These are phyloP conservation scores for Fukomys damarensis DNA, from an alignment of 2,113 vertebrate genomes.

Conservation along the genomic window DNA sequence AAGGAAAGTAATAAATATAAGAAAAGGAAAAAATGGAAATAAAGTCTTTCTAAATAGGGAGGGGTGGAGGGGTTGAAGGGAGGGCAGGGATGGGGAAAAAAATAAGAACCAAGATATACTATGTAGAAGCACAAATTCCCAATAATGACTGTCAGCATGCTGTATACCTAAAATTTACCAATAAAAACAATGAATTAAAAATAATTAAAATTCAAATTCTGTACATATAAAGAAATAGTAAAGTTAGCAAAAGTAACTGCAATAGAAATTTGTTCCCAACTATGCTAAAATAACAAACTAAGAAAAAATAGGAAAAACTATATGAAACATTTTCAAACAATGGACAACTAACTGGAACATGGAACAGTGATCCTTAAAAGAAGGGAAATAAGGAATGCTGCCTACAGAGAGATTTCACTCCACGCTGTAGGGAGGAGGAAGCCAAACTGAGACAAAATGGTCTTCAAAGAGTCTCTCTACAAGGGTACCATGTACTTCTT, in stretches of 20 bases:
- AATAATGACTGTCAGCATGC: too few species aligned
- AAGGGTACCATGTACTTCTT: background rate
- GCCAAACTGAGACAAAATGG: background rate
- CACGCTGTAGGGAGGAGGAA: background rate
- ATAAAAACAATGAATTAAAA: too few species aligned
- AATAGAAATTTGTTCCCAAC: background rate
- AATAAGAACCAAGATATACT: too few species aligned
- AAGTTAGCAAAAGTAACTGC: background rate
- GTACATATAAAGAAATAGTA: background rate
- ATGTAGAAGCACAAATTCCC: too few species aligned
- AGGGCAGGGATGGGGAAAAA: too few species aligned
- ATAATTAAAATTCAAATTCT: conserved; percentile 3
- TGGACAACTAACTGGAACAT: background rate
- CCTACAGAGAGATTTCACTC: background rate
- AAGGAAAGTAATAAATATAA: too few species aligned
- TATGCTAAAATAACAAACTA: background rate
- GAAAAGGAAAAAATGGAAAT: too few species aligned
- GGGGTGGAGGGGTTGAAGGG: too few species aligned
- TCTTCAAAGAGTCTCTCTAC: background rate
- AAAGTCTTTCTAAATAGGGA: too few species aligned
- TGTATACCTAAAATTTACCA: too few species aligned
- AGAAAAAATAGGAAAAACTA: background rate
- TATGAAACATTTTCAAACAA: background rate
- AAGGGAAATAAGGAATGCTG: background rate
- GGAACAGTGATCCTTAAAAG: background rate